A percentile compares a stretch with the other conserved stretches of the same genome.
Conservation (phyloP, 2,888 invertebrate genomes). For the Melolontha melolontha region DNA sequence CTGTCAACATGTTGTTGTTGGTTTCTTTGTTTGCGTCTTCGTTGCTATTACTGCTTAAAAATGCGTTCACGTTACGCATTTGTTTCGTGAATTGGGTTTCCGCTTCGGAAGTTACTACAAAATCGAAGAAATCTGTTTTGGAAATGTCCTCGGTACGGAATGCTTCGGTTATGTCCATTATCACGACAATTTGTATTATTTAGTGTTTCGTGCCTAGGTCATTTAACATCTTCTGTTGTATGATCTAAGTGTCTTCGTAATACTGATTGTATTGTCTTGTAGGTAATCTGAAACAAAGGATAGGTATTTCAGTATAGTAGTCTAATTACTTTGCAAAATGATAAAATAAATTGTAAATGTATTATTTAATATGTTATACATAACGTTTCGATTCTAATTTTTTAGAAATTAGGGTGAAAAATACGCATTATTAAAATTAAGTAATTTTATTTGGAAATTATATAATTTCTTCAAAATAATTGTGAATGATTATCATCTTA, state of each 20-base stretch:
- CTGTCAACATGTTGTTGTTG: slow-evolving; percentile 68
- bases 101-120: slow-evolving; percentile 82
- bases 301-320: slow-evolving; percentile 2
- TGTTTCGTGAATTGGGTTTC: slow-evolving; percentile 75
- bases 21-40: slow-evolving; percentile 70
- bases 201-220: slow-evolving; percentile 26
- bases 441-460: too few relatives aligned
- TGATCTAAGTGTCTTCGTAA: slow-evolving; percentile 17
- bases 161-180: slow-evolving; percentile 88
- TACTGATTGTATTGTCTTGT: slow-evolving; percentile 37
- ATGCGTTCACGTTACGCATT: slow-evolving; percentile 77
- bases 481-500: too few relatives aligned
- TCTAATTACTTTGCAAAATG: background rate
- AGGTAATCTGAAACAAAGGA: slow-evolving; percentile 39
- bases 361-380: too few relatives aligned
- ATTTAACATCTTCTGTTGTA: slow-evolving; percentile 40
- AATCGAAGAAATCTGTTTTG: slow-evolving; percentile 91
- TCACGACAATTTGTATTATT: slow-evolving; percentile 48
- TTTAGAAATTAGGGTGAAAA: too few relatives aligned
- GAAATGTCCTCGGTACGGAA: slow-evolving; percentile 84
- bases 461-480: too few relatives aligned
- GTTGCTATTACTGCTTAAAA: slow-evolving; percentile 69
- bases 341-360: background rate
- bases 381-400: too few relatives aligned
- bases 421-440: too few relatives aligned